Conservation (phyloP, 1,140 invertebrate genomes). For the Pseudomyrmex concolor region DNA sequence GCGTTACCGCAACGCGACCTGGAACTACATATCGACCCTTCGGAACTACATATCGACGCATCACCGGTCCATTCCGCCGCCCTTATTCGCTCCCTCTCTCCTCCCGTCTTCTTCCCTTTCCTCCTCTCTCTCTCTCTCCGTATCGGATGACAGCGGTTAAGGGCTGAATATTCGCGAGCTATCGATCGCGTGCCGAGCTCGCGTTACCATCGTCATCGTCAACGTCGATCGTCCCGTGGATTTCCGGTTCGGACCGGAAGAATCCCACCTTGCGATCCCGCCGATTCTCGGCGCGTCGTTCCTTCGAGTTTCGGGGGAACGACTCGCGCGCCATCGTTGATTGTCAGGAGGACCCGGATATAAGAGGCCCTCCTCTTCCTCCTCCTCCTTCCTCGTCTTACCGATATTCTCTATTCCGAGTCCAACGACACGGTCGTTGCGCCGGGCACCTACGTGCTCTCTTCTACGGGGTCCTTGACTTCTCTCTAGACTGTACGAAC, state of each 20-base stretch:
- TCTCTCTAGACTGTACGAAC: constrained; percentile 53
- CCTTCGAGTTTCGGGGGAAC: constrained; percentile 32
- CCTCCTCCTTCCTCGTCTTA: no score
- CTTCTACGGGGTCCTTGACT: constrained; percentile 60
- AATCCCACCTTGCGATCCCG: not conserved
- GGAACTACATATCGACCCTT: constrained; percentile 29
- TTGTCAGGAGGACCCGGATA: not conserved
- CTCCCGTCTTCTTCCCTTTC: not conserved
- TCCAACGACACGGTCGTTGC: constrained; percentile 55
- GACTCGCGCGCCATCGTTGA: not conserved
- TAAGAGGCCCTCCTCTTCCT: no score
- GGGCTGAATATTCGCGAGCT: constrained; percentile 52
- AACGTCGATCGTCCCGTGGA: constrained; percentile 21
- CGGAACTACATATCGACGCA: constrained; percentile 48
- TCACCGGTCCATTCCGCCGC: constrained; percentile 44
- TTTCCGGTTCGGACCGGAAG: constrained; percentile 39
- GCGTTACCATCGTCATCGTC: constrained; percentile 16
- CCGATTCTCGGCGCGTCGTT: not conserved
- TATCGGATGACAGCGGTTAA: constrained; percentile 59
- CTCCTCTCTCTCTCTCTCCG: not conserved
- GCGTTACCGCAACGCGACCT: constrained; percentile 51
- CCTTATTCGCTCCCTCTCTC: constrained; percentile 36
- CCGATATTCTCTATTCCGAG: constrained; percentile 53
- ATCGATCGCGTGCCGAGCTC: constrained; percentile 52
- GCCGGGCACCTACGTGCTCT: constrained; percentile 47